A percentile compares a stretch with the other conserved stretches of the same genome.
phyloP scores from a whole-genome alignment of 2,797 vertebrate genomes.

The Mus spretus region DNA sequence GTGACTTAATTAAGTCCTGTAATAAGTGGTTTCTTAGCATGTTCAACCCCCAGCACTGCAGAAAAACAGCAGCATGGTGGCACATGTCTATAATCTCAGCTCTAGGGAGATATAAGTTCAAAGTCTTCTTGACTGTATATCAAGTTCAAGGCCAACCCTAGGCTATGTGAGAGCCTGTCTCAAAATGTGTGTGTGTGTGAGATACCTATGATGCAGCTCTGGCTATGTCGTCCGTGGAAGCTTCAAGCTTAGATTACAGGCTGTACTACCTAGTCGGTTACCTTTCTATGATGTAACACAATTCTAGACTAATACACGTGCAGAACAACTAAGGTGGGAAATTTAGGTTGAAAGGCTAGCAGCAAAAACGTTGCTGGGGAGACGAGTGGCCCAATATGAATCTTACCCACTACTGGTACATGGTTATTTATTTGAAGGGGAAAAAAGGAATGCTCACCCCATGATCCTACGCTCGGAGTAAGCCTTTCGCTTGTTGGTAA shows the following conservation, averaged over 20 bases:
- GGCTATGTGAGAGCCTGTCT: background rate
- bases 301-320: background rate
- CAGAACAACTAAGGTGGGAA: slow-evolving; percentile 7
- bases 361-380: background rate
- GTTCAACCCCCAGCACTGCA: background rate
- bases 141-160: background rate
- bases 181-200: background rate
- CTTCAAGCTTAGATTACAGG: background rate
- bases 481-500: slow-evolving; percentile 95
- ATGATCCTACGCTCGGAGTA: slow-evolving; percentile 97
- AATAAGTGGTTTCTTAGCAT: background rate
- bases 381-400: background rate
- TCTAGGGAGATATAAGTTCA: background rate
- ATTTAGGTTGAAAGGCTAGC: slow-evolving; percentile 14
- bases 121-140: background rate
- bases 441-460: slow-evolving; percentile 89
- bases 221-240: background rate
- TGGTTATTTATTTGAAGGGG: background rate
- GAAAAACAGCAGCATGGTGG: background rate
- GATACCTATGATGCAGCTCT: background rate
- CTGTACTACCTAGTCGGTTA: background rate
- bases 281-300: slow-evolving; percentile 12
- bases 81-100: background rate
- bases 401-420: background rate
- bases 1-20: background rate